These are phyloP conservation scores for Agrotis segetum DNA, from an alignment of 2,888 invertebrate species.

Conservation along the genomic window DNA sequence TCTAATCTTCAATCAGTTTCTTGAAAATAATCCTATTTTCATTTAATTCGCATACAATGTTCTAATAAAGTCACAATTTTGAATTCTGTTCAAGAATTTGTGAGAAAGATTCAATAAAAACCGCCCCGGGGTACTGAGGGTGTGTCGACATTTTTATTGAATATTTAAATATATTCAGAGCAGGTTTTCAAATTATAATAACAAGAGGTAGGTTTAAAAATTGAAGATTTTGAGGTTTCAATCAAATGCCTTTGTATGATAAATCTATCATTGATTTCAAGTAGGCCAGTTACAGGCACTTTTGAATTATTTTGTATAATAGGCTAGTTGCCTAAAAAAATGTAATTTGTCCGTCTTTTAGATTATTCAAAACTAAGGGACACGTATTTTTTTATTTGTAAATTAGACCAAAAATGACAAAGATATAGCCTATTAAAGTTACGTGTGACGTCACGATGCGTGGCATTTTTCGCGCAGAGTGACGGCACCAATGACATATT, in stretches of 20 bases:
- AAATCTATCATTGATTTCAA: too few relatives aligned
- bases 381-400: too few relatives aligned
- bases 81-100: slow-evolving; percentile 7
- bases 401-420: too few relatives aligned
- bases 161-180: slow-evolving; percentile 31
- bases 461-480: too few relatives aligned
- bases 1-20: neutral
- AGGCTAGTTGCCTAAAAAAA: too few relatives aligned
- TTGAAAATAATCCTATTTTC: slow-evolving; percentile 25
- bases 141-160: slow-evolving; percentile 37
- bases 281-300: too few relatives aligned
- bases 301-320: too few relatives aligned
- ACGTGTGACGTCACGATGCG: too few relatives aligned
- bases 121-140: slow-evolving; percentile 23
- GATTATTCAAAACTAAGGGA: too few relatives aligned
- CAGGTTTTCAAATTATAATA: slow-evolving; percentile 31
- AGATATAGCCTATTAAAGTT: too few relatives aligned
- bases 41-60: slow-evolving; percentile 30
- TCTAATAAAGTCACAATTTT: neutral
- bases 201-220: slow-evolving; percentile 13
- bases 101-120: slow-evolving; percentile 32
- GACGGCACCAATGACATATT: too few relatives aligned
- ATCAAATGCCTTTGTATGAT: slow-evolving; percentile 27
- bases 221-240: slow-evolving; percentile 4
- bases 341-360: too few relatives aligned